These are phyloP conservation scores for Cantharis rufa DNA, from an alignment of 2,888 invertebrate genomes.

Conservation along the genomic window DNA sequence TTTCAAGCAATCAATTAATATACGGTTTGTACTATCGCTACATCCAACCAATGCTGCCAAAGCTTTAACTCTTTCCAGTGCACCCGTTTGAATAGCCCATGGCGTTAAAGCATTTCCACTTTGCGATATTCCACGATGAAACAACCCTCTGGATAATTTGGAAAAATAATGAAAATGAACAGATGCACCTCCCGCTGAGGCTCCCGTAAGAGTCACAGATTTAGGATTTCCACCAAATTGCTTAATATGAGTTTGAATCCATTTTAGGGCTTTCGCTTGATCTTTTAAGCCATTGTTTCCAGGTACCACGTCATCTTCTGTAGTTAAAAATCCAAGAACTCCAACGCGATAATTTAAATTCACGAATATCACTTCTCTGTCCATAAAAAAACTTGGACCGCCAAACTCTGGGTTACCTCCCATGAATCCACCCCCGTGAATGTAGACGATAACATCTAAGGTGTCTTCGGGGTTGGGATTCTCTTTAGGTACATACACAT, in stretches of 20 bases:
- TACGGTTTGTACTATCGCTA: slow-evolving; percentile 56
- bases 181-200: slow-evolving; percentile 72
- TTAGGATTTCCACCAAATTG: slow-evolving; percentile 70
- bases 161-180: slow-evolving; percentile 72
- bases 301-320: slow-evolving; percentile 66
- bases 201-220: slow-evolving; percentile 66
- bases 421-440: slow-evolving; percentile 67
- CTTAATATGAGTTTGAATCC: slow-evolving; percentile 68
- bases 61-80: slow-evolving; percentile 62
- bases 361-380: slow-evolving; percentile 64
- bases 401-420: slow-evolving; percentile 57
- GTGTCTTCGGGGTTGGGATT: slow-evolving; percentile 42
- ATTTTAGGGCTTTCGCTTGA: slow-evolving; percentile 67
- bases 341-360: slow-evolving; percentile 70
- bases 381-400: slow-evolving; percentile 60
- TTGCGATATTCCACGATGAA: slow-evolving; percentile 65
- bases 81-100: slow-evolving; percentile 57
- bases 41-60: slow-evolving; percentile 67
- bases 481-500: slow-evolving; percentile 60
- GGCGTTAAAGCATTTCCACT: slow-evolving; percentile 69
- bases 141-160: slow-evolving; percentile 61
- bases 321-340: slow-evolving; percentile 71
- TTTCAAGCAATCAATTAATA: slow-evolving; percentile 67
- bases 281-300: slow-evolving; percentile 74
- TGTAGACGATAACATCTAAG: slow-evolving; percentile 63